phyloP scores from a whole-genome alignment of 2,888 invertebrate genomes.

The Noctua janthina region DNA sequence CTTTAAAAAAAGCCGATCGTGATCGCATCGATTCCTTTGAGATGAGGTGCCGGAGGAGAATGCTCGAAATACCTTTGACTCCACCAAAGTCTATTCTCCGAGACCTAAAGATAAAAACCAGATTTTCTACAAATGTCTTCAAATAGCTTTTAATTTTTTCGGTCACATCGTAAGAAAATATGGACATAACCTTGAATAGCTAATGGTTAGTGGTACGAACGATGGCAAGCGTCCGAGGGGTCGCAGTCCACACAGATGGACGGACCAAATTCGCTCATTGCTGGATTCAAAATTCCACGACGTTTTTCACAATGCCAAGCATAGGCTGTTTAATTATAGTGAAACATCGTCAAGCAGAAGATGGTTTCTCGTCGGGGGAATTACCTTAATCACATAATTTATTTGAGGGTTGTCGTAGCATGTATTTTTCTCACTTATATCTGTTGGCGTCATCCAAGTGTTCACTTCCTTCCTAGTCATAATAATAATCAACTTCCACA shows the following conservation, averaged over 20 bases:
- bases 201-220: not conserved
- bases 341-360: not conserved
- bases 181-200: not conserved
- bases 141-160: not conserved
- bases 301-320: not conserved
- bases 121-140: not conserved
- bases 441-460: not conserved
- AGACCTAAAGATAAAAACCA: not conserved
- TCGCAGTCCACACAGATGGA: not conserved
- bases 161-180: not conserved
- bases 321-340: not conserved
- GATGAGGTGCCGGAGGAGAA: not conserved
- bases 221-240: not conserved
- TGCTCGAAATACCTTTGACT: not conserved
- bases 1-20: not conserved
- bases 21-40: not conserved
- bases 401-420: not conserved
- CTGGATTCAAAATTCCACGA: not conserved
- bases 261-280: not conserved
- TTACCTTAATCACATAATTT: not conserved
- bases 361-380: not conserved
- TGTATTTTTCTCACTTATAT: not conserved
- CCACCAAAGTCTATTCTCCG: not conserved
- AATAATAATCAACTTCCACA: not conserved
- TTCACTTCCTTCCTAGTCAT: not conserved